A percentile compares a stretch with the other conserved stretches of the same genome.
Conservation (phyloP, 2,888 invertebrate genomes). For the Odontocolon sp. region DNA sequence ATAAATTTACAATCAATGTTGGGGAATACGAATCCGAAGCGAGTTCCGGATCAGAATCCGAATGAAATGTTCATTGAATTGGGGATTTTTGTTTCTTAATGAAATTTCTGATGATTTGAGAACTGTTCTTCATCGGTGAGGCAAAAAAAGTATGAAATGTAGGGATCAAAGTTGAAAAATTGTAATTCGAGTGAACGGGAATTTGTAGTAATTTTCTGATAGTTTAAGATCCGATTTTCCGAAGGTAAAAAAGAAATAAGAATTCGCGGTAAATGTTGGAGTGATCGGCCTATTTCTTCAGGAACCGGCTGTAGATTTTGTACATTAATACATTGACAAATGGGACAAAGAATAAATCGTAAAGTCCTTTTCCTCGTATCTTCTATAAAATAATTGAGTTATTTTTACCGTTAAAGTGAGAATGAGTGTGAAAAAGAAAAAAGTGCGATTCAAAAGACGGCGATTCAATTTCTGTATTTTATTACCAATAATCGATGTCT, state of each 20-base stretch:
- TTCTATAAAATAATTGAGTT: background rate
- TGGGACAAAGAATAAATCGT: background rate
- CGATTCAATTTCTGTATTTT: background rate
- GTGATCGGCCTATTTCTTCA: background rate
- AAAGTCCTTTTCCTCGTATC: background rate
- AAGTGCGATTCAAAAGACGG: background rate
- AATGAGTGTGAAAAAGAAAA: background rate
- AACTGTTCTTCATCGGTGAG: background rate
- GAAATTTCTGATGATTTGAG: background rate
- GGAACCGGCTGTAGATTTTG: conserved; percentile 14
- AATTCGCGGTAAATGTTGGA: background rate
- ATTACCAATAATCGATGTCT: background rate
- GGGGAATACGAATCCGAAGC: conserved; percentile 88
- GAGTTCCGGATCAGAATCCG: conserved; percentile 82
- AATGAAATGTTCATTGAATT: conserved; percentile 79
- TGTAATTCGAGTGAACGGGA: no score
- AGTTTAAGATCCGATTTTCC: background rate
- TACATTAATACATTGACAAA: background rate
- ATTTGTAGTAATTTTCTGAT: no score
- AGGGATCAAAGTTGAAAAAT: no score
- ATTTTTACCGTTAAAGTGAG: background rate
- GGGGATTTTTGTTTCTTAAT: no score
- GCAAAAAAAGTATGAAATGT: no score
- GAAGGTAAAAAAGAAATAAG: no score
- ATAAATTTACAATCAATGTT: conserved; percentile 94